Base-by-base conservation (phyloP, 2,888 invertebrate species). In the Drosophila rubida region DNA sequence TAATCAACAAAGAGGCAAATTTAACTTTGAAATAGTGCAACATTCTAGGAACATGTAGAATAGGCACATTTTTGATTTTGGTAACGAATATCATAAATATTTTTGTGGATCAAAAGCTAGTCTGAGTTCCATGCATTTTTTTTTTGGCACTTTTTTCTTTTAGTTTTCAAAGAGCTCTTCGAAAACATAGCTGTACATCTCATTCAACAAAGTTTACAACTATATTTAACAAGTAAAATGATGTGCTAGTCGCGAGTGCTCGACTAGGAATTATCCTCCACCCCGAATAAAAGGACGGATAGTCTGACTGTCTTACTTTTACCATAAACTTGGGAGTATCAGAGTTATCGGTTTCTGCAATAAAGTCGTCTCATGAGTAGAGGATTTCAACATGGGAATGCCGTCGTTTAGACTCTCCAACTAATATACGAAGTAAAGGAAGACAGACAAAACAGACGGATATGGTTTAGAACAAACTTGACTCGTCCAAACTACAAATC, bases 61-160 rank as follows among this genome's bases (percentile, higher is more conserved):
- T 70, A 80, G 75, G 84, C 87, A 86, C 84, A 69, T 68, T 60
- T 46, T 57, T 27, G 32, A 58, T 67, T 67, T 70, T 75, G 82
- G 6, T 37, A 14, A 22, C 13, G 48, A 22, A 35, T 82, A 82
- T 80, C 78, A 79, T 65, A 50, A 32, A n/a, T n/a, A 35, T 55
- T 48, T 63, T 53, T 45, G 27, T 49, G 22, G 22, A 39, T 44
- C 22, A 32, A 41, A 57, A 58, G 35, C 22, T 14, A 19, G 16
- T 53, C 35, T 37, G 45, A 25, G 13, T 60, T 41, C 11, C 30
- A 42, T 8, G n/a, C 41, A 22, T 8, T 45, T 48, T 54, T 32
- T 32, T 32, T 32, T 71, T 73, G 73, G 73, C 73, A 74, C 73
- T 51, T 58, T 14, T 41, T 59, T 39, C 23, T 37, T 13, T 8